Conservation (phyloP, 2,888 invertebrate genomes). For the Drosophila cracens region DNA sequence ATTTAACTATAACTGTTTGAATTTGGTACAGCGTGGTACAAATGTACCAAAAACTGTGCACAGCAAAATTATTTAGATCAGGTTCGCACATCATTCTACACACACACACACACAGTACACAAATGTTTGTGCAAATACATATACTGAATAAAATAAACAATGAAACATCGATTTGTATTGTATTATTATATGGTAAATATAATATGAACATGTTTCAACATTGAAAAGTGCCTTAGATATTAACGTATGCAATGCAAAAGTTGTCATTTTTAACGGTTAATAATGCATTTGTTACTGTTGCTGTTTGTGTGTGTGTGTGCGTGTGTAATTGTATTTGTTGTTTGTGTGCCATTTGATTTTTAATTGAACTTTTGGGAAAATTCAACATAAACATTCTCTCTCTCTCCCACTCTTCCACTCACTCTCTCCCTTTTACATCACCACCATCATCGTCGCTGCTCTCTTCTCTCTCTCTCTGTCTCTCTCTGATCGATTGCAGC, state of each 20-base stretch:
- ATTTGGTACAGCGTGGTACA: not conserved
- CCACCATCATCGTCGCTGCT: not conserved
- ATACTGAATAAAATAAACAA: constrained; percentile 8
- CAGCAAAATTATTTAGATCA: not conserved
- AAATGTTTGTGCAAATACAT: constrained; percentile 16
- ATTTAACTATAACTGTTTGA: not conserved
- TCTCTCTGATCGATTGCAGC: constrained; percentile 25
- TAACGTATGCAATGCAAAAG: constrained; percentile 43
- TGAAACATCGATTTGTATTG: constrained; percentile 3
- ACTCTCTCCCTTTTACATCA: constrained; percentile 13
- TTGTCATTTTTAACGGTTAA: constrained; percentile 31
- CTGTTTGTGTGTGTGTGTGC: constrained; percentile 10
- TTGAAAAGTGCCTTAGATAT: constrained; percentile 26
- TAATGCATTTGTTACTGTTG: constrained; percentile 34
- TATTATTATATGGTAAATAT: constrained; percentile 1
- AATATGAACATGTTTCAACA: constrained; percentile 19
- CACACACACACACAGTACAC: constrained; percentile 19
- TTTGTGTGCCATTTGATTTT: constrained; percentile 3
- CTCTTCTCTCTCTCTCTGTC: constrained; percentile 11
- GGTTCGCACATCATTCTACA: not conserved
- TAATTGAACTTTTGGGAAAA: constrained; percentile 39
- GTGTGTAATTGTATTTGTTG: constrained; percentile 4
- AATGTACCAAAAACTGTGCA: not conserved
- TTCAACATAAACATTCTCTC: constrained; percentile 33
- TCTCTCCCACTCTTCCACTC: constrained; percentile 20